A percentile compares a stretch with the other conserved stretches of the same genome.
These are phyloP conservation scores for Oncorhynchus clarkii DNA, from an alignment of 2,113 vertebrate genomes.

Conservation along the genomic window DNA sequence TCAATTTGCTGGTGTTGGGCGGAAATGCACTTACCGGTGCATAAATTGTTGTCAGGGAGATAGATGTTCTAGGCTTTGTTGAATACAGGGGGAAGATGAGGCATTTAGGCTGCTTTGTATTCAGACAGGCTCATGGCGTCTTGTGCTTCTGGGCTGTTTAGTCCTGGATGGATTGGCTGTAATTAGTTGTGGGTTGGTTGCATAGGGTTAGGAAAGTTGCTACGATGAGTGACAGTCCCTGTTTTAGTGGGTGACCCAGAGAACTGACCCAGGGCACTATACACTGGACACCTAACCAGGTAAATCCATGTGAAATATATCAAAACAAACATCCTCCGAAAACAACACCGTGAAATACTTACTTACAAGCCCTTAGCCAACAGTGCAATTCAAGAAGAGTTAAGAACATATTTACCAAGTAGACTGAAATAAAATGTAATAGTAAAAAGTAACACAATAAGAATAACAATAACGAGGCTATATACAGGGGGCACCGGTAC, in stretches of 20 bases:
- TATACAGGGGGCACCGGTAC: too few relatives aligned
- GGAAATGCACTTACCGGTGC: conserved; percentile 38
- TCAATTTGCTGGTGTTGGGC: conserved; percentile 28
- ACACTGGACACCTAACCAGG: neutral
- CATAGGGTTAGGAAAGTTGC: neutral
- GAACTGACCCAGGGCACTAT: neutral
- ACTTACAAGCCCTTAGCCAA: too few relatives aligned
- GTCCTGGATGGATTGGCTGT: neutral
- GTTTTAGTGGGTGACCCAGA: neutral
- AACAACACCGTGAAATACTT: too few relatives aligned
- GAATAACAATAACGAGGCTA: too few relatives aligned
- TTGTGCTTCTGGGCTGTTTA: conserved; percentile 6
- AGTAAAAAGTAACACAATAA: too few relatives aligned
- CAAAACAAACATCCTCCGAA: too few relatives aligned
- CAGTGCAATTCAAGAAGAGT: too few relatives aligned
- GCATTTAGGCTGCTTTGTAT: conserved; percentile 9
- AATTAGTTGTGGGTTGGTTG: neutral
- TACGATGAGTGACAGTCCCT: neutral
- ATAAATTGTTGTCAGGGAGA: conserved; percentile 50
- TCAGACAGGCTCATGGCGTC: neutral
- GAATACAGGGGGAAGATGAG: conserved; percentile 23
- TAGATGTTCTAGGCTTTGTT: conserved; percentile 39
- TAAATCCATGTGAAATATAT: too few relatives aligned
- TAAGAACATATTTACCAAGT: too few relatives aligned
- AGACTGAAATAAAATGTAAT: too few relatives aligned